Conservation (phyloP, 1,140 invertebrate genomes). For the Semibalanus balanoides region DNA sequence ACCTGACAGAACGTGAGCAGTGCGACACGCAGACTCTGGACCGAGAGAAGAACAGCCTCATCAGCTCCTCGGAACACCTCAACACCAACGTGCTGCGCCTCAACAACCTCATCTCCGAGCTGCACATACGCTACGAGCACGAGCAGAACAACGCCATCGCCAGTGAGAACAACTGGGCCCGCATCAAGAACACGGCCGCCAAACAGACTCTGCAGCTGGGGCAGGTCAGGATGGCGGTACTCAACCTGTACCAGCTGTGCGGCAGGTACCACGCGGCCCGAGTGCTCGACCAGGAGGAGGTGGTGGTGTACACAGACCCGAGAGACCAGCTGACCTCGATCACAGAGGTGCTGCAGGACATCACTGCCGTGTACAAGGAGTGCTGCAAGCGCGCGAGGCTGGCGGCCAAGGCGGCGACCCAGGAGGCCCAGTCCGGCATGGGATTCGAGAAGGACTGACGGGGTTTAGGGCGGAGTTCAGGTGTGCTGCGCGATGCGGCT, state of each 20-base stretch:
- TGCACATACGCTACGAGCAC: slow-evolving; percentile 12
- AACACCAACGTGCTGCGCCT: neutral
- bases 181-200: slow-evolving; percentile 22
- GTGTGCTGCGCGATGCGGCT: too few species aligned
- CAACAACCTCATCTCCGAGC: slow-evolving; percentile 20
- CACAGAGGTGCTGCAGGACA: neutral
- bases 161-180: slow-evolving; percentile 15
- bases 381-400: neutral
- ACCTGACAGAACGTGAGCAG: neutral
- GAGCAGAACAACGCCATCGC: slow-evolving; percentile 10
- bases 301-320: neutral
- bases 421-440: too few species aligned
- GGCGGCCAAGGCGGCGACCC: too few species aligned
- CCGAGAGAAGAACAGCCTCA: neutral
- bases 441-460: too few species aligned
- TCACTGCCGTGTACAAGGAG: neutral
- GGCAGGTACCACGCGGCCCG: slow-evolving; percentile 9
- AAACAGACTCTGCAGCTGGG: slow-evolving; percentile 19
- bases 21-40: neutral
- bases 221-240: slow-evolving; percentile 21
- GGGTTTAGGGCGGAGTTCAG: too few species aligned
- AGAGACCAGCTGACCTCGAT: neutral
- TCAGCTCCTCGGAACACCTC: neutral
- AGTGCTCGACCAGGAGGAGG: neutral
- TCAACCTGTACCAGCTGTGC: slow-evolving; percentile 18